Evolutionary conservation across 2,113 vertebrate genomes (phyloP), one percentile per base, ranked within the genome.

Genomic region (Rafetus swinhoei): DNA sequence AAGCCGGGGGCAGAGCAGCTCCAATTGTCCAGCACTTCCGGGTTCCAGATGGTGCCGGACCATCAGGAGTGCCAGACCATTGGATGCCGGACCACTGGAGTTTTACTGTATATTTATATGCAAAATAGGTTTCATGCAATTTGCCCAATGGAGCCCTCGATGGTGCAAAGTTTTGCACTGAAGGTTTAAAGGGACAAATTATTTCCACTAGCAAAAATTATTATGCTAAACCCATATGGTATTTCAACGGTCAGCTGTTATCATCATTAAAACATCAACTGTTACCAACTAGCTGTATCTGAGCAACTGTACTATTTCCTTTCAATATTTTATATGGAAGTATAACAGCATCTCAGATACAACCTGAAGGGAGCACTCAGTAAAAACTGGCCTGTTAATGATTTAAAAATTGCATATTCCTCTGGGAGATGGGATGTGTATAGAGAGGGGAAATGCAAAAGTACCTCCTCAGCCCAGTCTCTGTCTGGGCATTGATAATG

Each of bases 181-280:
- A 79, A 85, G 87, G 92, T 93, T 82, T 89, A 93, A 92, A 93
- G 85, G 79, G 82, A 90, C 72, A 95, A 92, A 91, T 91, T 80
- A 90, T 79, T 94, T 15, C 74, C 89, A 91, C 79, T 76, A 60
- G 56, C 59, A 93, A 92, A 93, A 95, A 93, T 76, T 88, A 83
- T 6, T 45, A 90, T 55, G 80, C 87, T 91, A 86, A 96, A 82
- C 74, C 59, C 65, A 54, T 60, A 52, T 3, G 21, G 8, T 35
- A 25, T 60, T 95, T 86, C 85, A 93, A 86, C 83, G 59, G 80
- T 45, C 11, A 84, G 79, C 39, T 82, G 65, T 93, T 93, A 92
- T 72, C 74, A 89, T 72, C 74, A 89, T 52, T 65, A 84, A 93
- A 87, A 79, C 92, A 60, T 86, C 65, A 92, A 69, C 93, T 90